A percentile compares a stretch with the other conserved stretches of the same genome.
phyloP scores from a whole-genome alignment of 2,888 invertebrate species.

The Dryobota labecula region DNA sequence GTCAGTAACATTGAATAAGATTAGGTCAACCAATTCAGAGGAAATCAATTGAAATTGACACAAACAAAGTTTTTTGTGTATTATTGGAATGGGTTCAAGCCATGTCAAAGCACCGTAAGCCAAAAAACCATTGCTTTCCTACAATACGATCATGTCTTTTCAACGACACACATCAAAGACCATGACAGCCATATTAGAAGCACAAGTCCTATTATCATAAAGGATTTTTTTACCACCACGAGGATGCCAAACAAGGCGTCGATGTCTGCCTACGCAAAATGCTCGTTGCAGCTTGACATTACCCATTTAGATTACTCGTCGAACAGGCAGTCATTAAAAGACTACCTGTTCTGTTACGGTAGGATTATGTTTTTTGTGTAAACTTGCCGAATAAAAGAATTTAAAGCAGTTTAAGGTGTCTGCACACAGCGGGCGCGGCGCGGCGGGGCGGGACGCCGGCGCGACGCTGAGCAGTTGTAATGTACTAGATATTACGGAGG shows the following conservation, averaged over 20 bases:
- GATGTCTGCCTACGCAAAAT: constrained; percentile 53
- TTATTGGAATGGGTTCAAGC: constrained; percentile 22
- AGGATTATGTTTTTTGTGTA: constrained; percentile 32
- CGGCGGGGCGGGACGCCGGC: too few relatives aligned
- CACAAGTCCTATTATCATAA: constrained; percentile 44
- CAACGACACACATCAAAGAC: not conserved
- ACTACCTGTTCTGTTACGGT: constrained; percentile 40
- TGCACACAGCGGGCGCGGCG: too few relatives aligned
- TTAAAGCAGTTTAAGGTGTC: too few relatives aligned
- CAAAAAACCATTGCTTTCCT: not conserved
- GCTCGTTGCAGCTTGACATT: constrained; percentile 55
- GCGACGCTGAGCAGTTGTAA: too few relatives aligned
- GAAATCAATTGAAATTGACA: constrained; percentile 28
- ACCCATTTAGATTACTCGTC: constrained; percentile 48
- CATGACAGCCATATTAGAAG: constrained; percentile 24
- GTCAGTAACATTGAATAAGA: constrained; percentile 16
- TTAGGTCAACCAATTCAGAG: constrained; percentile 18
- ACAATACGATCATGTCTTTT: not conserved
- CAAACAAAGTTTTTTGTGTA: constrained; percentile 13
- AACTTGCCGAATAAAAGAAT: constrained; percentile 8
- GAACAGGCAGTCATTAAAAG: constrained; percentile 55
- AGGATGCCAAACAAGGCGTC: constrained; percentile 51
- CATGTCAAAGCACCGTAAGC: constrained; percentile 21
- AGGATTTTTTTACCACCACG: constrained; percentile 33
- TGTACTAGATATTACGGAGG: too few relatives aligned